Evolutionary conservation across 1,140 invertebrate genomes (phyloP).

Genomic region (Homalodisca vitripennis): DNA sequence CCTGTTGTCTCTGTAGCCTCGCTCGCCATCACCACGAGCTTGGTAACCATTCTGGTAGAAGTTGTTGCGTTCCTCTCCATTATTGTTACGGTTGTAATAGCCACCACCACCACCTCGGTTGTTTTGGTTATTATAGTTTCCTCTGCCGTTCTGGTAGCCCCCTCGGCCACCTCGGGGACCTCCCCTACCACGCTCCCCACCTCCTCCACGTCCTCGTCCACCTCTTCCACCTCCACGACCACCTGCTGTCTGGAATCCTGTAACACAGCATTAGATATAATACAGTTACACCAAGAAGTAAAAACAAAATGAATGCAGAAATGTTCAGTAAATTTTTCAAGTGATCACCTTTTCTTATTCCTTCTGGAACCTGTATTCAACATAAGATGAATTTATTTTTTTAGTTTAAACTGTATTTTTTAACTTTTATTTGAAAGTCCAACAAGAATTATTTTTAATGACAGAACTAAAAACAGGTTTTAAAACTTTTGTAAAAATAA

Average conservation of each 20-base stretch:
- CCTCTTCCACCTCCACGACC: background rate
- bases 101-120: constrained; percentile 1
- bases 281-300: too few relatives aligned
- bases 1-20: constrained; percentile 1
- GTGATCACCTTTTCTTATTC: too few relatives aligned
- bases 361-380: too few relatives aligned
- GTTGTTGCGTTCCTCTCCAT: background rate
- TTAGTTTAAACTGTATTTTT: too few relatives aligned
- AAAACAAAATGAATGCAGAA: too few relatives aligned
- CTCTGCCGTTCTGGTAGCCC: constrained; percentile 1
- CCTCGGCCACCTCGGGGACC: background rate
- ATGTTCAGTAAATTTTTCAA: too few relatives aligned
- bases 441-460: too few relatives aligned
- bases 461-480: too few relatives aligned
- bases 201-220: background rate
- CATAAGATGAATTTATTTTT: too few relatives aligned
- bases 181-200: background rate
- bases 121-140: background rate
- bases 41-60: constrained; percentile 18
- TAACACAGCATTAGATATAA: background rate
- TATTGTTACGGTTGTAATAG: background rate
- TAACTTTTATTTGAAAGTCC: too few relatives aligned
- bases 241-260: constrained; percentile 6
- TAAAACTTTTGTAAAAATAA: too few relatives aligned
- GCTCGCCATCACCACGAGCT: background rate